phyloP scores from a whole-genome alignment of 2,888 invertebrate genomes.

The Pandemis heparana region DNA sequence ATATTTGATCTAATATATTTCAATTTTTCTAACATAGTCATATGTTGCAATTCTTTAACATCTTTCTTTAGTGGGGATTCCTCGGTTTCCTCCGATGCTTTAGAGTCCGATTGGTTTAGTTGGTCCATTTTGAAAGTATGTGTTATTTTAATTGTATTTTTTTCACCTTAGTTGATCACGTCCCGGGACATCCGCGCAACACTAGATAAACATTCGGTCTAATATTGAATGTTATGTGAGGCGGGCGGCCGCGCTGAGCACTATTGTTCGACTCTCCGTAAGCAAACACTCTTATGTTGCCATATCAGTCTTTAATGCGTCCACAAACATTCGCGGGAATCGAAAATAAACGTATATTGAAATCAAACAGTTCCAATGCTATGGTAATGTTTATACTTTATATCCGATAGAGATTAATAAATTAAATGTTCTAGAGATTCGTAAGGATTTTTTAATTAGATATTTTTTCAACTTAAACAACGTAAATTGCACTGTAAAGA shows the following conservation, averaged over 20 bases:
- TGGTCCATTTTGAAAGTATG: slow-evolving; percentile 57
- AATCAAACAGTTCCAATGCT: slow-evolving; percentile 57
- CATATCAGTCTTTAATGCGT: slow-evolving; percentile 73
- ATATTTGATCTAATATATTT: slow-evolving; percentile 83
- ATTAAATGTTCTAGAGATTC: not conserved
- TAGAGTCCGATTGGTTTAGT: slow-evolving; percentile 53
- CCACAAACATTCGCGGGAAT: slow-evolving; percentile 68
- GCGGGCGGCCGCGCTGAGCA: slow-evolving; percentile 54
- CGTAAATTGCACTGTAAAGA: not conserved
- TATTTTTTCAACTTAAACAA: slow-evolving; percentile 27
- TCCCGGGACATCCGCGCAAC: slow-evolving; percentile 41
- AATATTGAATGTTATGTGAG: slow-evolving; percentile 59
- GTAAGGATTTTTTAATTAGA: slow-evolving; percentile 31
- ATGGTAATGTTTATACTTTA: slow-evolving; percentile 41
- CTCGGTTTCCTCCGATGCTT: slow-evolving; percentile 56
- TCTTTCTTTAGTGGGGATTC: slow-evolving; percentile 67
- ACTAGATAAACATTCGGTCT: slow-evolving; percentile 59
- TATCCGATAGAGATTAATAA: slow-evolving; percentile 23
- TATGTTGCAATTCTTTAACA: slow-evolving; percentile 60
- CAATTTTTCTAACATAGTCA: slow-evolving; percentile 76
- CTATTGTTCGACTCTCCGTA: slow-evolving; percentile 72
- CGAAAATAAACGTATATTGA: slow-evolving; percentile 68
- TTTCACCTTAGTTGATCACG: slow-evolving; percentile 9
- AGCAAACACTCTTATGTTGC: slow-evolving; percentile 77
- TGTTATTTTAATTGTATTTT: slow-evolving; percentile 9